Base-by-base conservation (phyloP, 1,140 invertebrate genomes). In the Eueides isabella region DNA sequence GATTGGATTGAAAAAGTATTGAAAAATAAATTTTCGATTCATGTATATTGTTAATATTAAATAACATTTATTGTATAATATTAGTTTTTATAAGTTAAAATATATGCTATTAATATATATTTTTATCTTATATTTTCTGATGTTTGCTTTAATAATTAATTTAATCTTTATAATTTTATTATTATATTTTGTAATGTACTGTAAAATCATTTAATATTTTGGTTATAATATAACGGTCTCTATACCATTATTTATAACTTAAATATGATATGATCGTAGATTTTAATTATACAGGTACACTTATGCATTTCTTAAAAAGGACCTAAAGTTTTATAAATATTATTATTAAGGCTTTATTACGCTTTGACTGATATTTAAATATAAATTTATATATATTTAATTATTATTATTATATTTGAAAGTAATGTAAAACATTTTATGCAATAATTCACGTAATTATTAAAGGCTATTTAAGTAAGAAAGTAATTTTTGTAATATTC, bases 361-460 rank as follows among this genome's bases (percentile, higher is more conserved):
- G 48, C 48, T 55, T 55, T 55, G 48, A 55, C 48, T 55, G 48
- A 55, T 55, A 55, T 23, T 55, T 55, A 55, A 55, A 55, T 26
- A 23, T 26, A 55, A 55, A 23, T n/a, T n/a, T n/a, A n/a, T 5
- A 55, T 2, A 55, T 26, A 26, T 48, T 48, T 7, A 44, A 48
- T 48, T 41, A 41, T 16, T 14, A 41, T 41, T 48, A 19, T n/a
- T 48, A 48, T 23, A 48, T 26, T 44, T 31, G 11, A 55, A 55
- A 55, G 1, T 26, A 26, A 55, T 55, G 26, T 26, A 11, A 23
- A 12, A 26, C 26, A 55, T 26, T 23, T 55, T 55, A 55, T 55
- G 48, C 48, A 55, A 55, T 55, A 55, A 55, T 26, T 6, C 9
- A 19, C n/a, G 16, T 19, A 6, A 9, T 48, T n/a, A n/a, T 48